Base-by-base conservation (phyloP, 1,140 invertebrate species). In the Drosophila littoralis region DNA sequence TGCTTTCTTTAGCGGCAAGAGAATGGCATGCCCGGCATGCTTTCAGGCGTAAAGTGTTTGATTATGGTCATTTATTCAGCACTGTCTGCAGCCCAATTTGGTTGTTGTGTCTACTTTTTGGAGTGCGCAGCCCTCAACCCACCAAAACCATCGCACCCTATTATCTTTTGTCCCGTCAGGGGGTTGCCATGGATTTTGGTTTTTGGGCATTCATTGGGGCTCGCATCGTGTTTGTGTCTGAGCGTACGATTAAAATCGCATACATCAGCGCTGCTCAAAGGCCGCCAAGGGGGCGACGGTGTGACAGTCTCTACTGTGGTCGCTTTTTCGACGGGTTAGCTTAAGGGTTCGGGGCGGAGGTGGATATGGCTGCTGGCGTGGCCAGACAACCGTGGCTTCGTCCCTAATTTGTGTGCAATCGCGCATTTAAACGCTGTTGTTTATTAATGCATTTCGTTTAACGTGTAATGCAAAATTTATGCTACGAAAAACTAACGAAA, bases 31-130 rank as follows among this genome's bases (percentile, higher is more conserved):
- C 66, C 32, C 13, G 64, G 64, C 74, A 80, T 75, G 81, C 82
- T 84, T 67, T 88, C 79, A 88, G 77, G 80, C 84, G 84, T 83
- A 83, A 89, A 88, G 84, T 88, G 80, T 88, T 89, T 89, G 84
- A 89, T 89, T 89, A 89, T 83, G 79, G 83, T 88, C 84, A 81
- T 89, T 89, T 83, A 89, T 89, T 89, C 79, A 63, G 77, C 74
- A 69, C 65, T 59, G 71, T 75, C 52, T 70, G 52, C 66, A 59
- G 17, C 40, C 60, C 36, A 51, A 60, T 67, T 77, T 35, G 40
- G 57, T 67, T 73, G 52, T 74, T 77, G 69, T 78, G 77, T 80
- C 77, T 71, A 80, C 71, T 80, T 75, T 75, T 70, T 59, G 59
- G 46, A 42, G 17, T 45, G 40, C 48, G 32, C 64, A 40, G 35